Evolutionary conservation across 1,140 invertebrate species (phyloP).

Genomic region (Gryllus bimaculatus): DNA sequence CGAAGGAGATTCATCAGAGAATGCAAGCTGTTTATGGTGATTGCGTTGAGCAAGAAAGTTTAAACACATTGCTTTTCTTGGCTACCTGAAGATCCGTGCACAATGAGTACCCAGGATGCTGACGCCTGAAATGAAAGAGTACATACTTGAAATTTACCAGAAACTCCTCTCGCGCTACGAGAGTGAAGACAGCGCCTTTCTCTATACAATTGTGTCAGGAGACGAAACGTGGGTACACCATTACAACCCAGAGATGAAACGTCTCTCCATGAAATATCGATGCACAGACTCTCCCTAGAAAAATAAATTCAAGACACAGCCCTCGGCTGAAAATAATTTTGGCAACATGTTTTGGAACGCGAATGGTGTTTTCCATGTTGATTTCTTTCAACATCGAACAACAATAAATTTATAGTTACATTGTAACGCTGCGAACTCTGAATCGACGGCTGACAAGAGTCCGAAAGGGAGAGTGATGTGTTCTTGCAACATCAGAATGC

Average conservation of each 20-base stretch:
- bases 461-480: too few species aligned
- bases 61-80: too few species aligned
- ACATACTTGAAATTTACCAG: conserved; percentile 3
- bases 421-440: neutral
- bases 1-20: too few species aligned
- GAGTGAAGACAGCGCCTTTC: conserved; percentile 8
- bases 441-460: neutral
- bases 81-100: neutral
- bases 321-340: conserved; percentile 1
- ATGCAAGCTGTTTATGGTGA: too few species aligned
- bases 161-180: neutral
- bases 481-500: too few species aligned
- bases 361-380: neutral
- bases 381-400: neutral
- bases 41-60: too few species aligned
- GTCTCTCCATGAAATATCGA: conserved; percentile 25
- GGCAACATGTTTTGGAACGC: neutral
- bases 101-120: too few species aligned
- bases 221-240: conserved; percentile 36
- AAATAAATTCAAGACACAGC: conserved; percentile 9
- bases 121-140: neutral
- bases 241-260: conserved; percentile 33
- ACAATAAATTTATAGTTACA: neutral
- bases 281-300: neutral
- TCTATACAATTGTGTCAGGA: conserved; percentile 15